Percentiles rank a stretch among this genome's conserved stretches.
These are phyloP conservation scores for Falcunculus frontatus DNA, from an alignment of 2,113 vertebrate species.

Conservation along the genomic window DNA sequence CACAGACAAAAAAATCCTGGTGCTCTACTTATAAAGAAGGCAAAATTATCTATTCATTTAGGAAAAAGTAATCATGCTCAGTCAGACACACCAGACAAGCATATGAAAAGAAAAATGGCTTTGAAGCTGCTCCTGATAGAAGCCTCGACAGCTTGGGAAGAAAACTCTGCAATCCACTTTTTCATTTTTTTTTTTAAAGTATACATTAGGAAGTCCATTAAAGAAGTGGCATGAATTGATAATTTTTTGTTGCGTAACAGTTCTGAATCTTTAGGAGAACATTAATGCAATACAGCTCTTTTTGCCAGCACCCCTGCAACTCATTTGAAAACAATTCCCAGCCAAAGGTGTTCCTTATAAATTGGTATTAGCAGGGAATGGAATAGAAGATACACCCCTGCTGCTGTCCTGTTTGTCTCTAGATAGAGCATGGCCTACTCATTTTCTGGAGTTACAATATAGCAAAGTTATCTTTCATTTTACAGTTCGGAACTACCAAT, in stretches of 20 bases:
- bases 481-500: background rate
- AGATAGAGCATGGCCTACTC: background rate
- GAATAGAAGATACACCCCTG: background rate
- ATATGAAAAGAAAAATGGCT: constrained; percentile 56
- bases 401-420: background rate
- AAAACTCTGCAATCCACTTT: background rate
- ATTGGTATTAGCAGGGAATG: background rate
- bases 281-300: background rate
- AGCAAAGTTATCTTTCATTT: background rate
- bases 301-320: background rate
- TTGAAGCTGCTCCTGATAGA: constrained; percentile 58
- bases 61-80: constrained; percentile 47
- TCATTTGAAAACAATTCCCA: background rate
- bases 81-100: constrained; percentile 56
- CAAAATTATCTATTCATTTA: constrained; percentile 43
- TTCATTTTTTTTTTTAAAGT: background rate
- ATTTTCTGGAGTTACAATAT: background rate
- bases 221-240: background rate
- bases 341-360: background rate
- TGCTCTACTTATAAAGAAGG: constrained; percentile 6
- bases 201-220: constrained; percentile 18
- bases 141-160: constrained; percentile 8
- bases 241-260: constrained; percentile 37
- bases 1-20: background rate
- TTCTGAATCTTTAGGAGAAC: constrained; percentile 28